Conservation (phyloP, 2,888 invertebrate genomes). For the Idaea biselata region DNA sequence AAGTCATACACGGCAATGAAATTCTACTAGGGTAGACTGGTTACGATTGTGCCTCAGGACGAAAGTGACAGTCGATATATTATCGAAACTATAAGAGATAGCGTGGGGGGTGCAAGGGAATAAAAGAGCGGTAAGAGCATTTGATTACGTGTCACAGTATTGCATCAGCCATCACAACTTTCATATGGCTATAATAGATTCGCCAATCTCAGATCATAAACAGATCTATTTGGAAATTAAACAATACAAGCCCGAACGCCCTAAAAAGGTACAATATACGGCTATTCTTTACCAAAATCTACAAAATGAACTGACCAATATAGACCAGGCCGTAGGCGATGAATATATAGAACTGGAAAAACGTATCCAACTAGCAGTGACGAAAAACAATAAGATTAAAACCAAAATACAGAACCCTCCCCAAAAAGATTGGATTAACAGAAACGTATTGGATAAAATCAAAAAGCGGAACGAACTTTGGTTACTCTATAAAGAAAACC, state of each 20-base stretch:
- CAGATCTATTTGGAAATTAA: background rate
- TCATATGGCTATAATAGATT: no score
- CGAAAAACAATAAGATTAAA: background rate
- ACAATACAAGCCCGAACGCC: background rate
- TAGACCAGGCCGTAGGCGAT: background rate
- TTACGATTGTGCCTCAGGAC: no score
- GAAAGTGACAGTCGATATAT: no score
- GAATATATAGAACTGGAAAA: background rate
- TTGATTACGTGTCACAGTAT: no score
- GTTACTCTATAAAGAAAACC: background rate
- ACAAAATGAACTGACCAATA: background rate
- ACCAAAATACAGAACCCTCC: background rate
- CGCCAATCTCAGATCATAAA: slow-evolving; percentile 20
- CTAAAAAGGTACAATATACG: background rate
- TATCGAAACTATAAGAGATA: no score
- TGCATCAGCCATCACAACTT: no score
- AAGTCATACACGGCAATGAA: no score
- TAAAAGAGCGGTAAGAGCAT: no score
- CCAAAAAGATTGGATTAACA: no score
- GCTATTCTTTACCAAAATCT: background rate
- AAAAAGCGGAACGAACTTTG: background rate
- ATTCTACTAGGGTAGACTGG: no score
- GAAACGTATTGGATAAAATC: background rate
- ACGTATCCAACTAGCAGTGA: background rate
- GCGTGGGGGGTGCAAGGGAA: no score